These are phyloP conservation scores for Cirrhinus mrigala DNA, from an alignment of 2,797 vertebrate species.

Conservation along the genomic window DNA sequence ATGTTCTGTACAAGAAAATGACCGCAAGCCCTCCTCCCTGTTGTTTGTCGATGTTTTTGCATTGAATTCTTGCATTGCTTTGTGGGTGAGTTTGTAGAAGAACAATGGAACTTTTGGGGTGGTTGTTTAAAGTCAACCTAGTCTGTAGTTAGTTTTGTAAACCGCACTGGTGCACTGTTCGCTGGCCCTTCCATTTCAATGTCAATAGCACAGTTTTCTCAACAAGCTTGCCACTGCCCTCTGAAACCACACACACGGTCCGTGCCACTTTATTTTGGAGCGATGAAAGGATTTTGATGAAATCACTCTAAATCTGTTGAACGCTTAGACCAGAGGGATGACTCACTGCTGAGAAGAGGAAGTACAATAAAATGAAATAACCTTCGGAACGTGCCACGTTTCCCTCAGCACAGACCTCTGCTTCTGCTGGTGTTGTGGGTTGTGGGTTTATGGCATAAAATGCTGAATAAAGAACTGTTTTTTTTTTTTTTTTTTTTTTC, in stretches of 20 bases:
- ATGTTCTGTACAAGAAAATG: not conserved
- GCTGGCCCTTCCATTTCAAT: constrained; percentile 3
- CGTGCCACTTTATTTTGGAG: constrained; percentile 40
- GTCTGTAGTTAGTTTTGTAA: constrained; percentile 7
- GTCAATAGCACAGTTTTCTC: constrained; percentile 50
- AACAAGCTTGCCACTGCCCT: constrained; percentile 67
- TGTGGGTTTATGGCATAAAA: constrained; percentile 62
- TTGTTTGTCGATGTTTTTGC: constrained; percentile 9
- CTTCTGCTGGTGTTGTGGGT: constrained; percentile 53
- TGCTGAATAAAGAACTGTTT: constrained; percentile 58
- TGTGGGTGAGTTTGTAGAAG: not conserved
- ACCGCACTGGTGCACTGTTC: not conserved
- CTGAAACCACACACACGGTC: constrained; percentile 9
- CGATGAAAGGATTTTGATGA: constrained; percentile 49
- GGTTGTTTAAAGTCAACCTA: not conserved
- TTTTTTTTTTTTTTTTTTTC: constrained; percentile 42
- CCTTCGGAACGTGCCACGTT: constrained; percentile 58
- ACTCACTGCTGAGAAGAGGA: constrained; percentile 63
- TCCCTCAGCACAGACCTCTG: constrained; percentile 43
- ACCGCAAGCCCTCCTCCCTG: not conserved
- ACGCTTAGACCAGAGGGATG: constrained; percentile 65
- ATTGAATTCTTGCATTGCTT: not conserved
- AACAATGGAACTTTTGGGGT: not conserved
- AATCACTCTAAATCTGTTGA: constrained; percentile 65
- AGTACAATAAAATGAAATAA: constrained; percentile 58